Evolutionary conservation across 2,797 vertebrate genomes (phyloP).

Genomic region (Sebastes itinus): DNA sequence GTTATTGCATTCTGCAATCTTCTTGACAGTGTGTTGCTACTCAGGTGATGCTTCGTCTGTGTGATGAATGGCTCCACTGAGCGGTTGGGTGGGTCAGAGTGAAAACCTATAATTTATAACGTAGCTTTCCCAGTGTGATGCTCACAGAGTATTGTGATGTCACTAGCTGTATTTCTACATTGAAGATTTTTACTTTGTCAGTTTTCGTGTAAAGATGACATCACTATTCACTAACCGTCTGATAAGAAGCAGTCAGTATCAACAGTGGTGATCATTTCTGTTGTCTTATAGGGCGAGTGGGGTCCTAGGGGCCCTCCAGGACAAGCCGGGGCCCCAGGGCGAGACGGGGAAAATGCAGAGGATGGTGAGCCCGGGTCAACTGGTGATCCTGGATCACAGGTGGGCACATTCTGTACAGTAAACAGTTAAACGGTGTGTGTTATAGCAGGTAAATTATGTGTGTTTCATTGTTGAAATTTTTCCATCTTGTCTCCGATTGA

Average conservation of each 20-base stretch:
- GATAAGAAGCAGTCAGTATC: background rate
- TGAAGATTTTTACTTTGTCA: background rate
- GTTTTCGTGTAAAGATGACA: background rate
- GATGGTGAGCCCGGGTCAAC: slow-evolving; percentile 82
- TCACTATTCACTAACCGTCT: background rate
- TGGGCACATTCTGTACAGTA: slow-evolving; percentile 43
- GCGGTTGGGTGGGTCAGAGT: background rate
- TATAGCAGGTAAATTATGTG: background rate
- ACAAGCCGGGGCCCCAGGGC: slow-evolving; percentile 78
- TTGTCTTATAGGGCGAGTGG: slow-evolving; percentile 78
- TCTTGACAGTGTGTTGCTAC: slow-evolving; percentile 23
- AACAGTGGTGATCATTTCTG: background rate
- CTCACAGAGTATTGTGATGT: background rate
- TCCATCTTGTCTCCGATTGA: background rate
- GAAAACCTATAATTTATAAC: slow-evolving; percentile 3
- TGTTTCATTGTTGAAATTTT: background rate
- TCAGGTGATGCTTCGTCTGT: slow-evolving; percentile 17
- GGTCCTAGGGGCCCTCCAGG: slow-evolving; percentile 84
- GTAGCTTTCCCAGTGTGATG: background rate
- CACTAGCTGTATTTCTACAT: background rate
- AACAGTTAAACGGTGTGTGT: background rate
- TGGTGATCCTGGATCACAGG: slow-evolving; percentile 84
- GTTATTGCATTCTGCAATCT: slow-evolving; percentile 2
- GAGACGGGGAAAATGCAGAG: slow-evolving; percentile 82
- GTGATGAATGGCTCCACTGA: slow-evolving; percentile 43